Base-by-base conservation (phyloP, 2,113 vertebrate species). In the Cottus gobio region DNA sequence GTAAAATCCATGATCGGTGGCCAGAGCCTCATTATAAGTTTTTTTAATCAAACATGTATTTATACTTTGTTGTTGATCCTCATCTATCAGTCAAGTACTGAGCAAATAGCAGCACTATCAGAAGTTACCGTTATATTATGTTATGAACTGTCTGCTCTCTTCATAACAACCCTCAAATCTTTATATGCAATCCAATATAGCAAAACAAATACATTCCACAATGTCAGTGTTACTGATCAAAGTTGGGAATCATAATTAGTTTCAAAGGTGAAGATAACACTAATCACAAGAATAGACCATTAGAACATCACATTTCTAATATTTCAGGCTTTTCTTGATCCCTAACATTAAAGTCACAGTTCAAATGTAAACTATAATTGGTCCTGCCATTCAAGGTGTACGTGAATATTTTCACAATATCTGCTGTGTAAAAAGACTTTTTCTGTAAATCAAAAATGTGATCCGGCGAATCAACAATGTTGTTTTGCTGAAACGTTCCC, bases 121-220 rank as follows among this genome's bases (percentile, higher is more conserved):
- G 3, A 56, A 30, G 34, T 44, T 0, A 61, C 22, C 7, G 10
- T 10, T 26, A 48, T 64, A 8, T 50, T 39, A 34, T 31, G 30
- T 60, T 50, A 3, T 39, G 8, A 18, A 39, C 66, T 42, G n/a
- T 46, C 12, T 60, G 9, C 26, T 76, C 31, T 68, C 57, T 20
- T 42, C n/a, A 42, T 73, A 52, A 62, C 36, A 71, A 1, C 20
- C 22, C 44, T 31, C 13, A 61, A 3, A 54, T 70, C 58, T 36
- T 30, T 34, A 30, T 24, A 46, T 65, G 44, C 42, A 48, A 64
- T 69, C 44, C 42, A 62, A 66, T 18, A 44, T 28, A 37, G 34
- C 7, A 63, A 71, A 36, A 60, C 42, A 71, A 83, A 73, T 39
- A 18, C 70, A 70, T 69, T 58, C 18, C 22, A 50, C 66, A 66